Evolutionary conservation across 2,113 vertebrate genomes (phyloP).

Genomic region (Antennarius striatus): DNA sequence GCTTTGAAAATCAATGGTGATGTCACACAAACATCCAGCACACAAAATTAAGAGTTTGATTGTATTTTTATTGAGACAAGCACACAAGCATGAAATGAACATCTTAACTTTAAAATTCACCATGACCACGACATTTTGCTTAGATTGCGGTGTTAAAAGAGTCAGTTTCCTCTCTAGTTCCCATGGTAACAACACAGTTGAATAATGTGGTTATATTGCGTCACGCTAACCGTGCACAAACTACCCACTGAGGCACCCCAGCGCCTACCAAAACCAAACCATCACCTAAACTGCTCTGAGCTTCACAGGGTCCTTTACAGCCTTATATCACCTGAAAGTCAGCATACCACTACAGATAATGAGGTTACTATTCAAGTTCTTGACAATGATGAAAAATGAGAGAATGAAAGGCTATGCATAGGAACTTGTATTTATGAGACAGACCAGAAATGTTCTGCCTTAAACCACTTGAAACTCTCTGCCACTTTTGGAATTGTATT

Average conservation of each 20-base stretch:
- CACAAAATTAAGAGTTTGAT: conserved; percentile 11
- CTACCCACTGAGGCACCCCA: conserved; percentile 9
- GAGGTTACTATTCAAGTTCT: conserved; percentile 5
- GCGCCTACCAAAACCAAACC: conserved; percentile 44
- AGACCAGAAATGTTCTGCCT: conserved; percentile 1
- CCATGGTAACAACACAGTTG: neutral
- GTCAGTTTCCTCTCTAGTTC: neutral
- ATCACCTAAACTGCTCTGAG: neutral
- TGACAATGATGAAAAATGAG: conserved; percentile 1
- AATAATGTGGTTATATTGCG: conserved; percentile 13
- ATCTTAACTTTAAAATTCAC: neutral
- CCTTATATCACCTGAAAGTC: conserved; percentile 12
- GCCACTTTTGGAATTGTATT: conserved; percentile 1
- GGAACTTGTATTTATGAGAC: conserved; percentile 7
- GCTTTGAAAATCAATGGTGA: neutral
- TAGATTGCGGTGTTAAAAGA: neutral
- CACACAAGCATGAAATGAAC: conserved; percentile 5
- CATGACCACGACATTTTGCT: neutral
- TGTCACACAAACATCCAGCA: conserved; percentile 1
- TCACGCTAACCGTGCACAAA: conserved; percentile 17
- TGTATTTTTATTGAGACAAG: conserved; percentile 54
- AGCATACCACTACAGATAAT: neutral
- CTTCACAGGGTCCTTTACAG: neutral
- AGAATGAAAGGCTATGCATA: conserved; percentile 12
- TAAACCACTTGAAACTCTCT: conserved; percentile 26